Evolutionary conservation across 2,797 vertebrate genomes (phyloP), one percentile per base, ranked within the genome.

Genomic region (Gobionotothen gibberifrons): DNA sequence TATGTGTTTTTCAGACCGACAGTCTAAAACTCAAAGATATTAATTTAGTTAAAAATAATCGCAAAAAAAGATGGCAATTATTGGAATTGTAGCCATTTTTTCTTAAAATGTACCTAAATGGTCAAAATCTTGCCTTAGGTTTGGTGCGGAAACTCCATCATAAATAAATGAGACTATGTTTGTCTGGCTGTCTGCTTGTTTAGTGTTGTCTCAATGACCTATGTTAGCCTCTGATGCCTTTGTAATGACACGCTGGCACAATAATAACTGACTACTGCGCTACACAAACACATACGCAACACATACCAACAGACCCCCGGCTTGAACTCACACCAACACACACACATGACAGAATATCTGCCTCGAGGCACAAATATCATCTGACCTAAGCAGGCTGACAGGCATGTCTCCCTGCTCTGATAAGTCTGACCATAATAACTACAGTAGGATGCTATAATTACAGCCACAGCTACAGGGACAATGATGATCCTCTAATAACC

Each of bases 351-450:
- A 69, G 82, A 87, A 88, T 87, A 82, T 82, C 85, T 87, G 86
- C 76, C 87, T 86, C 65, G 83, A 87, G 81, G 87, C 90, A 81
- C 85, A 90, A 92, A 92, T 92, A 92, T 91, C 90, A 85, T 90
- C 82, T 93, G 93, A 93, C 90, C 90, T 91, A 82, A 93, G 88
- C 86, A 70, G 59, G 77, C 87, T 89, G 89, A 90, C 86, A 85
- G 83, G 74, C 90, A 91, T 68, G 87, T 85, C 86, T 92, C 85
- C 76, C 81, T 53, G 72, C 85, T 81, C 84, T 71, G 54, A 91
- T 90, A 89, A 90, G 85, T 89, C 87, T 67, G 83, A 90, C 90
- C 89, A 78, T 92, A 93, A 93, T 92, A 92, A 92, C 89, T 89
- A 89, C 84, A 86, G 89, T 82, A 72, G 78, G 76, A 72, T 66